These are phyloP conservation scores for Oxyruncus cristatus DNA, from an alignment of 2,113 vertebrate species.

Conservation along the genomic window DNA sequence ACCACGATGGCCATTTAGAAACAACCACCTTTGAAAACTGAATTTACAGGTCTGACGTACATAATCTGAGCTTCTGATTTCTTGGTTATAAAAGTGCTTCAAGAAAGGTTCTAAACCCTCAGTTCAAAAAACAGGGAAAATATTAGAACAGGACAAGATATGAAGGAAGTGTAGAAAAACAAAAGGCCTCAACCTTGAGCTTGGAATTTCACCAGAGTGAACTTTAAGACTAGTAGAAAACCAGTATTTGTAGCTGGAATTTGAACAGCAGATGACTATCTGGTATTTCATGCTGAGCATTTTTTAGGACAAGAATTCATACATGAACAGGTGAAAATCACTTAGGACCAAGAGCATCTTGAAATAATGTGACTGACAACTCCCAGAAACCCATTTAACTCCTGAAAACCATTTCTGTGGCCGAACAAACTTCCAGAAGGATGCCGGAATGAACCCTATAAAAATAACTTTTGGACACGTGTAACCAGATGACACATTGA, in stretches of 20 bases:
- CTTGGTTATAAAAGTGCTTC: slow-evolving; percentile 46
- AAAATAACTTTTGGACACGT: not conserved
- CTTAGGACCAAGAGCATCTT: slow-evolving; percentile 26
- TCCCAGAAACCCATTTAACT: slow-evolving; percentile 51
- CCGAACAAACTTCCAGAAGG: slow-evolving; percentile 10
- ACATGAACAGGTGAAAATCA: not conserved
- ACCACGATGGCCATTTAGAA: not conserved
- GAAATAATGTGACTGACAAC: slow-evolving; percentile 38
- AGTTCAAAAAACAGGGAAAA: not conserved
- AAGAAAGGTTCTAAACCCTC: slow-evolving; percentile 12
- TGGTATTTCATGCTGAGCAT: not conserved
- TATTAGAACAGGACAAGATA: slow-evolving; percentile 15
- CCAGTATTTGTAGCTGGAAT: not conserved
- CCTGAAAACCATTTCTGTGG: slow-evolving; percentile 1
- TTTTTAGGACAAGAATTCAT: not conserved
- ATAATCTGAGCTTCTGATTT: slow-evolving; percentile 1
- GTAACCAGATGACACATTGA: not conserved
- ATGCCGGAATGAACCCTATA: not conserved
- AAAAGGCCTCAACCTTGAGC: slow-evolving; percentile 24
- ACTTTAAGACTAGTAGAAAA: slow-evolving; percentile 32
- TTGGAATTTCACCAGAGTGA: slow-evolving; percentile 23
- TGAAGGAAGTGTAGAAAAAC: not conserved
- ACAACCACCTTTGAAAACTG: not conserved
- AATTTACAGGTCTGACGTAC: not conserved
- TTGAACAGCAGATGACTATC: not conserved